These are phyloP conservation scores for Prunella strophiata DNA, from an alignment of 2,797 vertebrate species.

Conservation along the genomic window DNA sequence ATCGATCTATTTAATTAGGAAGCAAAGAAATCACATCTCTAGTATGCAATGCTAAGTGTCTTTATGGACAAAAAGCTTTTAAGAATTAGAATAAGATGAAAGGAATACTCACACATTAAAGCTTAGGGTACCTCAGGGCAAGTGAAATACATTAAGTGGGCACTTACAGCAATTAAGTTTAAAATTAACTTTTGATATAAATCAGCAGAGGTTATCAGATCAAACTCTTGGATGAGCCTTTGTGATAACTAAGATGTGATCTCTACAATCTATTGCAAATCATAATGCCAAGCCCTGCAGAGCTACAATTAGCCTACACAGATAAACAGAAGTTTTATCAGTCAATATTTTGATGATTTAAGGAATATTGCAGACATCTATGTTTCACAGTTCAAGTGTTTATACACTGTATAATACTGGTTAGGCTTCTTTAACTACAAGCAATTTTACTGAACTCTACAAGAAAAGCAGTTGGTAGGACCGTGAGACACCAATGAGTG, in stretches of 20 bases:
- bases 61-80: neutral
- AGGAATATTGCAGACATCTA: neutral
- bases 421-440: neutral
- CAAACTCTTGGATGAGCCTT: neutral
- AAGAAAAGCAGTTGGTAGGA: neutral
- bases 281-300: neutral
- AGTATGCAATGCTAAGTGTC: neutral
- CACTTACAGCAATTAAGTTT: neutral
- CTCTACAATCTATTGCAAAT: neutral
- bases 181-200: neutral
- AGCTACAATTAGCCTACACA: neutral
- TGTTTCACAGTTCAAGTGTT: neutral
- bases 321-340: neutral
- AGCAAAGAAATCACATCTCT: neutral
- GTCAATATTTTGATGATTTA: neutral
- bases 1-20: neutral
- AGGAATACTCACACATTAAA: neutral
- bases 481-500: neutral
- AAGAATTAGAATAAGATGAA: conserved; percentile 9
- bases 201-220: neutral
- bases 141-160: neutral
- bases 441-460: neutral
- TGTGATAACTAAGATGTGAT: neutral
- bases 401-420: neutral
- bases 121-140: neutral